Evolutionary conservation across 2,888 invertebrate genomes (phyloP).

Genomic region (Danaus chrysippus): DNA sequence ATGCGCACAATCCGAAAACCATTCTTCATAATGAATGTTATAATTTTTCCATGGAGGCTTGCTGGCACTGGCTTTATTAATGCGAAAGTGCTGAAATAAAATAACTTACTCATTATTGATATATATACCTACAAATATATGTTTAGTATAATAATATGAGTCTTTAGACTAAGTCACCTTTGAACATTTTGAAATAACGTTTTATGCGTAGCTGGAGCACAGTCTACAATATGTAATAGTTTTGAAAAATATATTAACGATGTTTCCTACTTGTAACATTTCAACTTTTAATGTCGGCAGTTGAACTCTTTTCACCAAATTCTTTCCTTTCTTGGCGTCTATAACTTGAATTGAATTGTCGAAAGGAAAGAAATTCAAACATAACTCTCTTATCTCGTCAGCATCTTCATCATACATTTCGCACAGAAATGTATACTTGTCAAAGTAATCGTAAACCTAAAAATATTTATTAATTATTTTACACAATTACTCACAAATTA

Average conservation of each 20-base stretch:
- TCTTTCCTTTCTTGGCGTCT: slow-evolving; percentile 79
- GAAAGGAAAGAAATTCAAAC: slow-evolving; percentile 85
- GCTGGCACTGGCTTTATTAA: slow-evolving; percentile 88
- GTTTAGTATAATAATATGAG: neutral
- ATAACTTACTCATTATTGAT: neutral
- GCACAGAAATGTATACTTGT: slow-evolving; percentile 81
- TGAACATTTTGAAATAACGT: slow-evolving; percentile 80
- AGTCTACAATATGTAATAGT: slow-evolving; percentile 83
- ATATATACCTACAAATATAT: neutral
- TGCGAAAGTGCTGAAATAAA: slow-evolving; percentile 82
- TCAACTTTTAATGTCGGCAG: slow-evolving; percentile 80
- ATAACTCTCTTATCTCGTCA: slow-evolving; percentile 83
- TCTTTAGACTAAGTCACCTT: slow-evolving; percentile 65
- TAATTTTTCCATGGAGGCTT: slow-evolving; percentile 85
- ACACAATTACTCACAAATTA: too few species aligned
- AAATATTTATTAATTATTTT: slow-evolving; percentile 17
- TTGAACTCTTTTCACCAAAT: slow-evolving; percentile 81
- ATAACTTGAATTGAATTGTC: slow-evolving; percentile 90
- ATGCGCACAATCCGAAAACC: slow-evolving; percentile 84
- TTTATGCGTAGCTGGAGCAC: slow-evolving; percentile 83
- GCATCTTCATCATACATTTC: slow-evolving; percentile 93
- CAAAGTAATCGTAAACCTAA: slow-evolving; percentile 73
- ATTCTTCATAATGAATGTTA: slow-evolving; percentile 83
- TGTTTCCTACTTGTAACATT: slow-evolving; percentile 87
- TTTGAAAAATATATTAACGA: slow-evolving; percentile 86